Conservation (phyloP, 1,140 invertebrate genomes). For the Drosophila kohkoa region DNA sequence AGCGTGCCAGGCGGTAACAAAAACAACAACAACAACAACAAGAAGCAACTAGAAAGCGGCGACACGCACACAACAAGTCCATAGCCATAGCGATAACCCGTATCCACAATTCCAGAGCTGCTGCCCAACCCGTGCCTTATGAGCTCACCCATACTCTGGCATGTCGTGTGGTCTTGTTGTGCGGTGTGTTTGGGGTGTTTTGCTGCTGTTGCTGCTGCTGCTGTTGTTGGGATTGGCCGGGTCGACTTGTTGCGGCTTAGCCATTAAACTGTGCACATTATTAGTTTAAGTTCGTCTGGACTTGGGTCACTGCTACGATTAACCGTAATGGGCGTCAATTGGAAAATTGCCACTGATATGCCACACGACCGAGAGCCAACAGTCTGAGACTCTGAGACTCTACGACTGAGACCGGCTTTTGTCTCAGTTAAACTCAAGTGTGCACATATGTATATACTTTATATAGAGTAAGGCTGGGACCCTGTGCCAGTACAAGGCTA, state of each 20-base stretch:
- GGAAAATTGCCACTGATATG: slow-evolving; percentile 78
- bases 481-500: slow-evolving; percentile 25
- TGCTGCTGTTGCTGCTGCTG: slow-evolving; percentile 12
- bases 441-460: background rate
- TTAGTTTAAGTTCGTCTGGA: slow-evolving; percentile 80
- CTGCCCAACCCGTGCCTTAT: slow-evolving; percentile 2
- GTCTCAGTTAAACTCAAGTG: background rate
- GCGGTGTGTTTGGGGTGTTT: slow-evolving; percentile 28
- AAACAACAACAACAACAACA: slow-evolving; percentile 11
- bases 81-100: background rate
- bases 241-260: slow-evolving; percentile 75
- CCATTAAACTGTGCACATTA: slow-evolving; percentile 80
- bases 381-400: slow-evolving; percentile 17
- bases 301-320: slow-evolving; percentile 83
- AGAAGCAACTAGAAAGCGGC: slow-evolving; percentile 11
- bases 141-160: slow-evolving; percentile 26
- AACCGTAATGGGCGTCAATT: slow-evolving; percentile 82
- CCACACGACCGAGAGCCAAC: slow-evolving; percentile 50
- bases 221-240: slow-evolving; percentile 49
- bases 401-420: slow-evolving; percentile 23
- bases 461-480: slow-evolving; percentile 6
- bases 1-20: slow-evolving; percentile 68
- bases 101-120: slow-evolving; percentile 5
- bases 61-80: slow-evolving; percentile 24
- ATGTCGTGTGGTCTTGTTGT: slow-evolving; percentile 59